Evolutionary conservation across 2,113 vertebrate species (phyloP), one percentile per base, ranked within the genome.

Genomic region (Macroglossus sobrinus): DNA sequence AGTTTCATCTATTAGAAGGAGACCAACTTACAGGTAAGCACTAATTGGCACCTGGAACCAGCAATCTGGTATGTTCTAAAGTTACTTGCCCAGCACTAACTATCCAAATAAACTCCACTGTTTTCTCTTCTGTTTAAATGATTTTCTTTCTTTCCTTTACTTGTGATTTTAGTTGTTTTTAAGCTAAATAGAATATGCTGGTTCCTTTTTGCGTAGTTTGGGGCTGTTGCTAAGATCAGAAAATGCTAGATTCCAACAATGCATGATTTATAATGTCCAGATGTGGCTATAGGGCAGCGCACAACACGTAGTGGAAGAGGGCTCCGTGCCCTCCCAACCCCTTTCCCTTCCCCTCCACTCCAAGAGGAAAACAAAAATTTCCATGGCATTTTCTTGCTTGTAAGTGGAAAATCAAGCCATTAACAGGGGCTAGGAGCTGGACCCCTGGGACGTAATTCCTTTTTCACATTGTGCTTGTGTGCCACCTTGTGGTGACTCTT

Each of bases 401-500:
- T 74, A 94, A 96, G 57, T 86, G 91, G 87, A 95, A 92, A 92
- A 93, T 75, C 74, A 92, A 28, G 64, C 66, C 84, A 94, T 97
- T 97, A 95, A 74, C 78, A 72, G 86, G 28, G 94, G 76, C 92
- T 79, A 35, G 47, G 64, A 90, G 91, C 21, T n/a, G 66, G 35
- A 50, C 89, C 80, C 89, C 68, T 19, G 74, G 81, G 88, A 91
- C 33, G 5, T 4, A n/a, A 21, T 96, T 91, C 81, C 92, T 89
- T 40, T 81, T 38, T 95, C 98, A 61, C 35, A 64, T 97, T 98
- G 92, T 98, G 97, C 97, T 98, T 79, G 93, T 93, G 97, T 98
- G 98, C 98, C 99, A 98, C 98, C 99, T 98, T 96, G 97, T 97
- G 98, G 97, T 96, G 63, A 95, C 75, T 97, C 85, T 64, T 81